Base-by-base conservation (phyloP, 2,797 vertebrate species). In the Epinephelus coioides region DNA sequence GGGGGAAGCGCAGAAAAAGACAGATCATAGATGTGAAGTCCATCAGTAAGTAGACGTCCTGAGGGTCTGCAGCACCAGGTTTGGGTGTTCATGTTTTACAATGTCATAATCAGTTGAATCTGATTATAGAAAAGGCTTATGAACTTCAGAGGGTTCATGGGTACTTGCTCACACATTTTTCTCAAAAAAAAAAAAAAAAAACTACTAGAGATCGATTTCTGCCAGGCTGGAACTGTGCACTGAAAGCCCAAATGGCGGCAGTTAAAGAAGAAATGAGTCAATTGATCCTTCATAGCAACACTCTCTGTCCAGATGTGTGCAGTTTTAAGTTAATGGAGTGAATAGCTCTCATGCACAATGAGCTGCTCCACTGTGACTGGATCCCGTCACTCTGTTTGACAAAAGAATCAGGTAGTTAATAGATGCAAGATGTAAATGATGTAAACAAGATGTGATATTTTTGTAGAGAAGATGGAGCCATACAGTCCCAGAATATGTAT, bases 391-490 rank as follows among this genome's bases (percentile, higher is more conserved):
- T 15, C n/a, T 25, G 27, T 72, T 43, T 38, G 46, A 46, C 40
- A 59, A 38, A 56, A 69, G 54, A 83, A 62, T 85, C 86, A 76
- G 83, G 76, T 81, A 67, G 61, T 59, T 25, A 44, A 30, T 43
- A 59, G 55, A 73, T 55, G 19, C 2, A 40, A 79, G 10, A 54
- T 75, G 43, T 65, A 46, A 72, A 60, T 51, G 11, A 9, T 65
- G 27, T 65, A 34, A 50, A 30, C 25, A 53, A 53, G 49, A 79
- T 51, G 19, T 67, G 50, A 69, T 89, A 80, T 88, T 89, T 88
- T 89, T 89, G 9, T 85, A 81, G 69, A 68, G 56, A 70, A 68
- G 46, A 69, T 10, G 10, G 49, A 77, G 43, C 21, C 21, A 79
- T 17, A 56, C 54, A 62, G 69, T 68, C 49, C 47, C 34, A 72